These are phyloP conservation scores for Operophtera brumata DNA, from an alignment of 2,888 invertebrate genomes.

Conservation along the genomic window DNA sequence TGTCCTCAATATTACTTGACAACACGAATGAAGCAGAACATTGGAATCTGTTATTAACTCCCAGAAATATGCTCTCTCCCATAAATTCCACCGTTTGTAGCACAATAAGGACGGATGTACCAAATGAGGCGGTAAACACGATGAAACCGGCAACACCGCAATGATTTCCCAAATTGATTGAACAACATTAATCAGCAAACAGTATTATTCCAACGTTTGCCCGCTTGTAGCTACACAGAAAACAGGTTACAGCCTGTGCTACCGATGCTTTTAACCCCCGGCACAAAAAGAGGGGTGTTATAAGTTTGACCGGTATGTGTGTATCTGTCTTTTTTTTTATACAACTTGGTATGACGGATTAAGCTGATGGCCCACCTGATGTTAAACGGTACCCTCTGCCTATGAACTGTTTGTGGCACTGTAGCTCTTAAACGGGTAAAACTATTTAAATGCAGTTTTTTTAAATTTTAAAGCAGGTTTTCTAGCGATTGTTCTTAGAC, in stretches of 20 bases:
- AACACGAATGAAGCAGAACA: conserved; percentile 16
- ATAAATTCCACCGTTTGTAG: conserved; percentile 23
- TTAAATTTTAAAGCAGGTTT: too few species aligned
- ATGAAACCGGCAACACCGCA: conserved; percentile 38
- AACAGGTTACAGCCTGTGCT: background rate
- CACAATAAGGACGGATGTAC: conserved; percentile 42
- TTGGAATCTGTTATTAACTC: conserved; percentile 17
- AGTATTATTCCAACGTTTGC: conserved; percentile 23
- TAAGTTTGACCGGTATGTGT: too few species aligned
- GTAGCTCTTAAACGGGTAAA: too few species aligned
- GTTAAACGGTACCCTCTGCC: too few species aligned
- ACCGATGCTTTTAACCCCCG: too few species aligned
- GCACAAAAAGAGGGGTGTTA: too few species aligned
- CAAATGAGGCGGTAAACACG: conserved; percentile 46
- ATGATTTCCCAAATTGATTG: conserved; percentile 42
- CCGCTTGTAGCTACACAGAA: background rate
- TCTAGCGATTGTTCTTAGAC: too few species aligned
- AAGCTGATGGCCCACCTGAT: too few species aligned
- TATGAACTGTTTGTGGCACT: too few species aligned
- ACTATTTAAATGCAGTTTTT: too few species aligned
- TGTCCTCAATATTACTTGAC: background rate
- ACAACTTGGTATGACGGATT: too few species aligned
- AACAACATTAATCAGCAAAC: conserved; percentile 33
- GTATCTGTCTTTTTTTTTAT: too few species aligned
- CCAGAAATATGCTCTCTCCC: conserved; percentile 21